Base-by-base conservation (phyloP, 2,888 invertebrate species). In the Thereva unica region DNA sequence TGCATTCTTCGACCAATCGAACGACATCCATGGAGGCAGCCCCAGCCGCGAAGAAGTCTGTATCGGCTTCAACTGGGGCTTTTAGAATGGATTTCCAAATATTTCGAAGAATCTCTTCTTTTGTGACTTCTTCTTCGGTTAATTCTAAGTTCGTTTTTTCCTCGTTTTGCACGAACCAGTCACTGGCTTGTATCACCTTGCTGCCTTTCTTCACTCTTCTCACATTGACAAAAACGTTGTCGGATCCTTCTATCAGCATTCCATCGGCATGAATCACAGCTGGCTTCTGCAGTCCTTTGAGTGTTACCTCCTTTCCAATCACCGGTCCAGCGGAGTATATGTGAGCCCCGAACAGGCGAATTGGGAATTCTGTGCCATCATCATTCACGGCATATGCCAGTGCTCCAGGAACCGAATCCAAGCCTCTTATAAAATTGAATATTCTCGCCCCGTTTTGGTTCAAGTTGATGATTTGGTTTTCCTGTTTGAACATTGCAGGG, bases 11-110 rank as follows among this genome's bases (percentile, higher is more conserved):
- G 0, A 97, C 90, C 59, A 97, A 69, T 8, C 81, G 77, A 0
- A 97, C 95, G 2, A 97, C 96, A 78, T 98, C 97, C 95, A 98
- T 97, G 5, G 97, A 97, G 0, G 95, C 94, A n/a, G 94, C 97
- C 8, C 97, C 97, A n/a, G 87, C 87, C 1, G 87, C 87, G 80
- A 98, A 97, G 83, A 98, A 97, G 77, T 97, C 96, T 0, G 94
- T 93, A 3, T 88, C 87, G 6, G 88, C 86, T 7, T 90, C 87
- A 5, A 91, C 85, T 3, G 90, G 87, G 0, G 86, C 83, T 73
- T 90, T 90, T 0, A 97, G 83, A 73, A 97, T 97, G 0, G 89
- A 87, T 69, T 86, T 85, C 97, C 97, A 97, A 61, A 95, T 87
- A 8, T 82, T 81, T 72, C 87, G 81, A 0, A 91, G 82, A 44